These are phyloP conservation scores for Troides aeacus DNA, from an alignment of 2,888 invertebrate genomes.

Conservation along the genomic window DNA sequence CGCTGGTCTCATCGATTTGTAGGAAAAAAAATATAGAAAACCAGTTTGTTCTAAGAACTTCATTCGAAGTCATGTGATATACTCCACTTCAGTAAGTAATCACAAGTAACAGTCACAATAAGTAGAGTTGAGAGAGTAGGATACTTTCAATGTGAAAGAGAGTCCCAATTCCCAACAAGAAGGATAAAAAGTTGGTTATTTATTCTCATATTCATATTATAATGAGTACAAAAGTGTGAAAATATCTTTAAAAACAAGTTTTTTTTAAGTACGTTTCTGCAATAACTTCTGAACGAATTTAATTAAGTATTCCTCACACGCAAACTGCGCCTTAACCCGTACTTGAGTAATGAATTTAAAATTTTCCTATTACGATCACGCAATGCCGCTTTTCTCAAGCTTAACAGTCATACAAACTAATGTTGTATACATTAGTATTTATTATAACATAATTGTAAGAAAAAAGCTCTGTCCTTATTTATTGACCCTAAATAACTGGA, in stretches of 20 bases:
- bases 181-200: too few species aligned
- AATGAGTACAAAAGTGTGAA: neutral
- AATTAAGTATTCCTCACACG: slow-evolving; percentile 21
- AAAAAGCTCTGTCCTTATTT: neutral
- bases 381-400: slow-evolving; percentile 2
- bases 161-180: too few species aligned
- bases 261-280: neutral
- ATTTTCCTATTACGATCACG: slow-evolving; percentile 12
- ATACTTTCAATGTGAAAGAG: too few species aligned
- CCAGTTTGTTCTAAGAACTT: too few species aligned
- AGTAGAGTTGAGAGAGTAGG: too few species aligned
- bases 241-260: neutral
- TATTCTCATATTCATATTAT: too few species aligned
- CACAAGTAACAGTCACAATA: too few species aligned
- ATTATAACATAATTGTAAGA: neutral
- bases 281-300: slow-evolving; percentile 10
- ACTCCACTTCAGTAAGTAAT: too few species aligned
- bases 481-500: neutral
- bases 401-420: slow-evolving; percentile 6
- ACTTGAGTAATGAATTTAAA: slow-evolving; percentile 20
- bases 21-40: too few species aligned
- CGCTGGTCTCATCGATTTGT: too few species aligned
- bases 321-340: slow-evolving; percentile 22
- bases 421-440: neutral
- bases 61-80: too few species aligned